Conservation (phyloP, 2,888 invertebrate species). For the Ditula angustiorana region DNA sequence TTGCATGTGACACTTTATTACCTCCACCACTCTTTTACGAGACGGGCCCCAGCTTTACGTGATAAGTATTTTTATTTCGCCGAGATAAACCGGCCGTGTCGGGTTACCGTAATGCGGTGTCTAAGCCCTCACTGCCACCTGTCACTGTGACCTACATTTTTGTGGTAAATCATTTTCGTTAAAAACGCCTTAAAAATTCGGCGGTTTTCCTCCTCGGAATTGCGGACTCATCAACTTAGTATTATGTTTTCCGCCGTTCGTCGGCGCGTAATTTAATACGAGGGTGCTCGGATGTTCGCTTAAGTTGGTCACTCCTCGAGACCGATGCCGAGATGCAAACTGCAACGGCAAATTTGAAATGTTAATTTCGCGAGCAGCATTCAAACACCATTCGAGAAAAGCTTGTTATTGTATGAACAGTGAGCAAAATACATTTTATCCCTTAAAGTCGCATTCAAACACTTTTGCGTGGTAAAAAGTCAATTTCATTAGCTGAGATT, state of each 20-base stretch:
- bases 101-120: constrained; percentile 65
- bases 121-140: constrained; percentile 63
- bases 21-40: constrained; percentile 53
- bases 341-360: constrained; percentile 11
- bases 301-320: constrained; percentile 8
- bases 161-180: constrained; percentile 18
- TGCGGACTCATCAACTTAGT: constrained; percentile 23
- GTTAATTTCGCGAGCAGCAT: neutral
- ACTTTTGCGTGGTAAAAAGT: constrained; percentile 6
- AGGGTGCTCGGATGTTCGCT: constrained; percentile 2
- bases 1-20: constrained; percentile 64
- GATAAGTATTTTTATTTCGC: constrained; percentile 77
- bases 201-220: constrained; percentile 9
- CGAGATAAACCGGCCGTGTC: constrained; percentile 60
- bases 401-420: constrained; percentile 7
- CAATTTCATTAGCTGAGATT: constrained; percentile 11
- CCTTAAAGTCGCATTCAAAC: neutral
- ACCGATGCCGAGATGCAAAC: constrained; percentile 9
- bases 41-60: constrained; percentile 60
- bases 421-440: neutral
- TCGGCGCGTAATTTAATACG: constrained; percentile 15
- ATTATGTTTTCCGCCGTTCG: constrained; percentile 21
- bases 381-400: constrained; percentile 6
- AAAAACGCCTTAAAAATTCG: constrained; percentile 24
- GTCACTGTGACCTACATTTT: constrained; percentile 46